Conservation (phyloP, 2,797 vertebrate species). For the Enteromius trimaculatus region DNA sequence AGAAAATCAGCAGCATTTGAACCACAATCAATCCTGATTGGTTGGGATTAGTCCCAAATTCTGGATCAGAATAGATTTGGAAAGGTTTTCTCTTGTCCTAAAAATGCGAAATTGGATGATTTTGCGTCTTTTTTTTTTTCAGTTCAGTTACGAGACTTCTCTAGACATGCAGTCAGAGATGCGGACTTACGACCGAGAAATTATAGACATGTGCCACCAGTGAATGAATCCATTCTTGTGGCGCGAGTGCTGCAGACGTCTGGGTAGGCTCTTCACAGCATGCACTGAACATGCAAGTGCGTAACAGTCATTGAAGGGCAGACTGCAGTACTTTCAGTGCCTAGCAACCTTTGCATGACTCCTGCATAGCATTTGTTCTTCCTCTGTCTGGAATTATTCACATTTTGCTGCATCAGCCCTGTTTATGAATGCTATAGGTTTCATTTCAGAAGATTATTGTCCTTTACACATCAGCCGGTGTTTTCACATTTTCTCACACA, state of each 20-base stretch:
- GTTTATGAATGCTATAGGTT: slow-evolving; percentile 29
- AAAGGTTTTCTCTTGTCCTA: slow-evolving; percentile 31
- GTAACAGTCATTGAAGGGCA: slow-evolving; percentile 41
- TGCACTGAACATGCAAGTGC: slow-evolving; percentile 39
- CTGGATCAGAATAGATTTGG: slow-evolving; percentile 5
- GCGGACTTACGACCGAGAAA: slow-evolving; percentile 53
- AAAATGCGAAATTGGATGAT: not conserved
- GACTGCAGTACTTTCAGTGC: slow-evolving; percentile 37
- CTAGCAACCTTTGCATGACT: slow-evolving; percentile 35
- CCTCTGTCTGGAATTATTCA: slow-evolving; percentile 5
- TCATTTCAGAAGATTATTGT: slow-evolving; percentile 15
- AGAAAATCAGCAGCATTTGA: slow-evolving; percentile 41
- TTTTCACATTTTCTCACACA: not conserved
- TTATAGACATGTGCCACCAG: slow-evolving; percentile 58
- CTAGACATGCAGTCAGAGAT: slow-evolving; percentile 48
- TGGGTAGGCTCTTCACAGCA: slow-evolving; percentile 62
- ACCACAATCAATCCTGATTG: slow-evolving; percentile 45
- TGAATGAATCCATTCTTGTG: slow-evolving; percentile 73
- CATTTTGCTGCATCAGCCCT: not conserved
- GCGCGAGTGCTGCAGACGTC: slow-evolving; percentile 67
- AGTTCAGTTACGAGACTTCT: not conserved
- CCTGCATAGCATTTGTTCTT: slow-evolving; percentile 5
- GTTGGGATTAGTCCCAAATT: not conserved
- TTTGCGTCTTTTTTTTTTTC: not conserved
- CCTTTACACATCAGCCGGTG: not conserved